Base-by-base conservation (phyloP, 1,140 invertebrate species). In the Nephila pilipes region DNA sequence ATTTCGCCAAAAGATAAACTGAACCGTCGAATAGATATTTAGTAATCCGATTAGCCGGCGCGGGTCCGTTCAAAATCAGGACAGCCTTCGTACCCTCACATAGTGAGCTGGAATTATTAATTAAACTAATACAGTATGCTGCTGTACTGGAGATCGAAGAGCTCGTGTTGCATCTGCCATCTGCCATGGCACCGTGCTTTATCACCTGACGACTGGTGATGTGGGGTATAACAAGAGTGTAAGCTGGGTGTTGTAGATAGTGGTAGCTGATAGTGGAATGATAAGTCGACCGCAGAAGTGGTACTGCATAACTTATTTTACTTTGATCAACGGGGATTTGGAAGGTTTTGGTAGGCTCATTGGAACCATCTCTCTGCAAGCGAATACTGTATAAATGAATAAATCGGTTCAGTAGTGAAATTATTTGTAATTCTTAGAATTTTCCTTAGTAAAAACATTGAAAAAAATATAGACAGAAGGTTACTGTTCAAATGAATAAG, bases 41-140 rank as follows among this genome's bases (percentile, higher is more conserved):
- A 29, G 85, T 87, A 87, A 87, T 87, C 85, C 32, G 85, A 87
- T 87, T 87, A 87, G 85, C 29, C 10, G 60, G 83, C 55, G 83
- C 6, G 25, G n/a, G 55, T 85, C 83, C 54, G 55, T 10, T 58
- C 55, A 57, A 55, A 55, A 57, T 85, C 29, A 58, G 80, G 54
- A 57, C 83, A 81, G 18, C 69, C 29, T 18, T 32, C 69, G 29
- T 10, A 75, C 14, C 29, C 69, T 18, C 1, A 10, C 20, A 36
- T 25, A 60, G 55, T 57, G 54, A 25, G 25, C 58, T 69, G 38
- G 85, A 87, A 87, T 87, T 87, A 87, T 87, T 87, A 87, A 87
- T 87, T 87, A 87, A 87, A 87, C 85, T 87, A 87, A 87, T 87
- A 87, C 60, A 46, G 29, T 38, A 20, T 38, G 58, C 58, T 32